Base-by-base conservation (phyloP, 2,888 invertebrate genomes). In the Nemurella pictetii region DNA sequence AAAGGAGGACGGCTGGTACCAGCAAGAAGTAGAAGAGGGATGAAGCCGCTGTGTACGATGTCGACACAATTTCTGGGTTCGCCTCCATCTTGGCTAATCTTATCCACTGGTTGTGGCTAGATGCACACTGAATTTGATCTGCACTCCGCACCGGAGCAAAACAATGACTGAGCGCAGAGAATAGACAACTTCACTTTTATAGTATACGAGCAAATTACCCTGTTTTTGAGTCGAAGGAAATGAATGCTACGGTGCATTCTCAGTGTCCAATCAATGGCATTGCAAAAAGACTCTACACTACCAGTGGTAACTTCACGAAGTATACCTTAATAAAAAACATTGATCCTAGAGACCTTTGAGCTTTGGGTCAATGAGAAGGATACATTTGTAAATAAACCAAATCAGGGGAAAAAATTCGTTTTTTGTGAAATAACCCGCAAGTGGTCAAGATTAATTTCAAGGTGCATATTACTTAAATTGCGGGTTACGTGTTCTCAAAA, bases 21-120 rank as follows among this genome's bases (percentile, higher is more conserved):
- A 96, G 90, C 15, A 96, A 92, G 86, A 94, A 92, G 88, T 95
- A 94, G 89, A 96, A 95, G 86, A 95, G 90, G 87, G 92, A 94
- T 85, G 94, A 93, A 29, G 95, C 93, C 75, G 94, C 55, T 55
- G 20, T 20, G 12, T 15, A 72, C 12, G 25, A 32, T 2, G 83
- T 26, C 4, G 82, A 28, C 82, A 5, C 75, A 75, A 75, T 4
- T 75, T 75, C 75, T 9, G 75, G 75, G 28, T 4, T 27, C 4
- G 75, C n/a, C 7, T 28, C 75, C 75, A 75, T 75, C 28, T 75
- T 75, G 26, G 15, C 55, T 55, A 20, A 12, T 55, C 55, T 12
- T 55, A 55, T 55, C 55, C 55, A 55, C 55, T 55, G 20, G 55
- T 55, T 55, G 55, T 20, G 9, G 2, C 1, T 20, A 12, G 9